phyloP scores from a whole-genome alignment of 2,113 vertebrate genomes.

The Crotalus helleri region DNA sequence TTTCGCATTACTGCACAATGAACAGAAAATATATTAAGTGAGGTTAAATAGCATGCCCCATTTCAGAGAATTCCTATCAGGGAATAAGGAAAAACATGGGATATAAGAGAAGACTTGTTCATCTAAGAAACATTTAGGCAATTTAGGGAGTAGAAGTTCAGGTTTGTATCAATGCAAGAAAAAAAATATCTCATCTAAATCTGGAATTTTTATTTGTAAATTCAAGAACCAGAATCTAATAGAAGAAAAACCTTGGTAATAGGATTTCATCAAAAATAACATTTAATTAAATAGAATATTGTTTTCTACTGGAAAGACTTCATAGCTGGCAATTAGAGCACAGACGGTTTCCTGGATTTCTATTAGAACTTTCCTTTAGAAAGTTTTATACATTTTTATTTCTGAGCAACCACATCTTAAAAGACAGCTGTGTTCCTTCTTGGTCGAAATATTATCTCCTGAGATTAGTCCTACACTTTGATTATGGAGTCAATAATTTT shows the following conservation, averaged over 20 bases:
- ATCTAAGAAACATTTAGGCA: too few species aligned
- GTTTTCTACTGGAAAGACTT: neutral
- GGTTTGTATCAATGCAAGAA: too few species aligned
- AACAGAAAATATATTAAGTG: neutral
- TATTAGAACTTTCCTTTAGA: neutral
- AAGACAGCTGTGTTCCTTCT: neutral
- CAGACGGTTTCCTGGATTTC: neutral
- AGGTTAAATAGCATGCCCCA: neutral
- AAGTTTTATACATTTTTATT: neutral
- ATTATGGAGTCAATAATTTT: neutral
- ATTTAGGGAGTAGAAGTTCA: too few species aligned
- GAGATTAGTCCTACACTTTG: neutral
- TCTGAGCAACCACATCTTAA: neutral
- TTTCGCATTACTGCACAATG: constrained; percentile 3
- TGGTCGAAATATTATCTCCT: neutral
- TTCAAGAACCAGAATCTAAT: neutral
- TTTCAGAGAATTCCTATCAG: neutral
- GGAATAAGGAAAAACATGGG: neutral
- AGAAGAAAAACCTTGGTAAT: neutral
- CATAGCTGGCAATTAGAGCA: neutral
- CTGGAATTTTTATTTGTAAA: neutral
- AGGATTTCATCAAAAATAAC: neutral
- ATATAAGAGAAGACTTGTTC: too few species aligned
- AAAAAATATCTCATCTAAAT: neutral
- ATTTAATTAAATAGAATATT: neutral